Conservation (phyloP, 2,888 invertebrate species). For the Microctonus aethiopoides region DNA sequence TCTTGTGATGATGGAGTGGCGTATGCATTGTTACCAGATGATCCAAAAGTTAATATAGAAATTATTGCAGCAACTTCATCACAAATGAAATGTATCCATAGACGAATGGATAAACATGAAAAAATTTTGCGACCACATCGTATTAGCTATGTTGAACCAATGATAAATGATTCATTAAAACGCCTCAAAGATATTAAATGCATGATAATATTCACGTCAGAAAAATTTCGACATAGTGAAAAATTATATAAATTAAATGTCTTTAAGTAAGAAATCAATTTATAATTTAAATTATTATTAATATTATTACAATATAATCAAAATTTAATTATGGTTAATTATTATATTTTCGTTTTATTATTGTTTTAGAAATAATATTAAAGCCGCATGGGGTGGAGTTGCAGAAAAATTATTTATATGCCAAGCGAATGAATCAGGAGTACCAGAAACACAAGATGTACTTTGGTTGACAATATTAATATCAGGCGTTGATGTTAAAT, state of each 20-base stretch:
- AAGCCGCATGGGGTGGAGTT: slow-evolving; percentile 54
- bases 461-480: slow-evolving; percentile 49
- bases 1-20: slow-evolving; percentile 28
- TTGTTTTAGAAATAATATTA: slow-evolving; percentile 26
- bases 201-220: slow-evolving; percentile 30
- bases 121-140: neutral
- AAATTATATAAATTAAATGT: slow-evolving; percentile 5
- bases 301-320: too few species aligned
- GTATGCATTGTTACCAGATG: slow-evolving; percentile 53
- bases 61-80: neutral
- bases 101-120: neutral
- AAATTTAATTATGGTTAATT: too few species aligned
- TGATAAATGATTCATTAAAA: slow-evolving; percentile 3
- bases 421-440: slow-evolving; percentile 26
- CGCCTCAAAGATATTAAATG: slow-evolving; percentile 32
- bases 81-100: slow-evolving; percentile 31
- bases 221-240: neutral
- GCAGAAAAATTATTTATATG: slow-evolving; percentile 48
- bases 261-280: slow-evolving; percentile 12
- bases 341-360: neutral
- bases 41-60: slow-evolving; percentile 48
- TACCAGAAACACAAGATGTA: slow-evolving; percentile 33
- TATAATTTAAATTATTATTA: neutral
- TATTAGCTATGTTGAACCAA: neutral
- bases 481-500: slow-evolving; percentile 51